These are phyloP conservation scores for Luidia sarsii DNA, from an alignment of 53 echinoderm and acorn worm genomes.

Conservation along the genomic window DNA sequence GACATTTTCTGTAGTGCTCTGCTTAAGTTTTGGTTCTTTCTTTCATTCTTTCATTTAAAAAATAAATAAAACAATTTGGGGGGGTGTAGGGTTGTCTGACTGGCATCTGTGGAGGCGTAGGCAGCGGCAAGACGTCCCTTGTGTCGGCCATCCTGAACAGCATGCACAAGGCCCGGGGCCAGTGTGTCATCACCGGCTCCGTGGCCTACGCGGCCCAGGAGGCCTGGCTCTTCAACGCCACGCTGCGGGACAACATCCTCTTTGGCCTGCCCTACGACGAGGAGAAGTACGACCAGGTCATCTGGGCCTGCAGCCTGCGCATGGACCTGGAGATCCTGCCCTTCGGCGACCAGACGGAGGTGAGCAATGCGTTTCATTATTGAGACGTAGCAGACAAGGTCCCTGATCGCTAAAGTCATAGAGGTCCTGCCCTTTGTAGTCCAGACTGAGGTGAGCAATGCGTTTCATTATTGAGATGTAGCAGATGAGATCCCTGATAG, in stretches of 20 bases:
- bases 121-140: conserved; percentile 90
- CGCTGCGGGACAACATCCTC: conserved; percentile 83
- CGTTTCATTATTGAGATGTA: no score
- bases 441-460: no score
- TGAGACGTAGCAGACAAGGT: no score
- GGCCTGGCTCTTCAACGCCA: conserved; percentile 91
- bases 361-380: not conserved
- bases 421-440: no score
- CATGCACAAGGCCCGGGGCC: conserved; percentile 74
- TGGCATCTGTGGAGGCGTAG: conserved; percentile 86
- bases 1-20: no score
- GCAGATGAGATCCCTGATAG: no score
- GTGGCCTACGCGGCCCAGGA: conserved; percentile 92
- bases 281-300: conserved; percentile 69
- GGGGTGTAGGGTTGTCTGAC: conserved; percentile 67
- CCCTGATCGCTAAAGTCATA: no score
- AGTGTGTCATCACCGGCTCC: conserved; percentile 62
- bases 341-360: conserved; percentile 90
- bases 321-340: conserved; percentile 91
- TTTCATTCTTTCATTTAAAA: no score
- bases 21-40: no score
- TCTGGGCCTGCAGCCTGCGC: conserved; percentile 71
- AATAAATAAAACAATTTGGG: no score
- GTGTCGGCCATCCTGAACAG: conserved; percentile 86
- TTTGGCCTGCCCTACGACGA: conserved; percentile 74